These are phyloP conservation scores for Plagodis dolabraria DNA, from an alignment of 2,888 invertebrate genomes.

Conservation along the genomic window DNA sequence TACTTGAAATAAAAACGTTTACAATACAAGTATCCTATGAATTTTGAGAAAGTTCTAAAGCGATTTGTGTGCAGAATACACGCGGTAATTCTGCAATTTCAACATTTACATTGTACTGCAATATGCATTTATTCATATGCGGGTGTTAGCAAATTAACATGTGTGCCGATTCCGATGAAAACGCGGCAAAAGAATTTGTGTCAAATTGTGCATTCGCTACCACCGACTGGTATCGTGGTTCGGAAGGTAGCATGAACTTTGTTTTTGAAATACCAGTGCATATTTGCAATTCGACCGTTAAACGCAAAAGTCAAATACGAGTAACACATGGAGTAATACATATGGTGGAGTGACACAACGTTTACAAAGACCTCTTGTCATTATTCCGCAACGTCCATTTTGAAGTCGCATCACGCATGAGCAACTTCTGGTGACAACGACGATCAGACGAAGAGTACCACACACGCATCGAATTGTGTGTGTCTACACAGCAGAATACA, in stretches of 20 bases:
- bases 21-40: too few species aligned
- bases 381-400: constrained; percentile 43
- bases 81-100: constrained; percentile 17
- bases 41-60: not conserved
- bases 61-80: constrained; percentile 8
- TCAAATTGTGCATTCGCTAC: constrained; percentile 33
- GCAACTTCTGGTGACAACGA: constrained; percentile 21
- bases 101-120: constrained; percentile 24
- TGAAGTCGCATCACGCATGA: constrained; percentile 41
- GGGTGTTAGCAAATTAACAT: constrained; percentile 34
- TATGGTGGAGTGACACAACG: constrained; percentile 29
- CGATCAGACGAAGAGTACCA: constrained; percentile 34
- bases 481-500: constrained; percentile 18
- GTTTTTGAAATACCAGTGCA: constrained; percentile 21
- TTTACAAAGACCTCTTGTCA: constrained; percentile 35
- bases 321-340: constrained; percentile 35
- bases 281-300: constrained; percentile 24
- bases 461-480: too few species aligned
- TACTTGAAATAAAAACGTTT: too few species aligned
- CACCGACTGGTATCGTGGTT: constrained; percentile 14
- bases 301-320: constrained; percentile 32
- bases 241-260: constrained; percentile 1
- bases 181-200: constrained; percentile 33
- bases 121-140: constrained; percentile 25
- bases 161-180: constrained; percentile 26